Conservation (phyloP, 2,797 vertebrate genomes). For the Pipistrellus kuhlii region DNA sequence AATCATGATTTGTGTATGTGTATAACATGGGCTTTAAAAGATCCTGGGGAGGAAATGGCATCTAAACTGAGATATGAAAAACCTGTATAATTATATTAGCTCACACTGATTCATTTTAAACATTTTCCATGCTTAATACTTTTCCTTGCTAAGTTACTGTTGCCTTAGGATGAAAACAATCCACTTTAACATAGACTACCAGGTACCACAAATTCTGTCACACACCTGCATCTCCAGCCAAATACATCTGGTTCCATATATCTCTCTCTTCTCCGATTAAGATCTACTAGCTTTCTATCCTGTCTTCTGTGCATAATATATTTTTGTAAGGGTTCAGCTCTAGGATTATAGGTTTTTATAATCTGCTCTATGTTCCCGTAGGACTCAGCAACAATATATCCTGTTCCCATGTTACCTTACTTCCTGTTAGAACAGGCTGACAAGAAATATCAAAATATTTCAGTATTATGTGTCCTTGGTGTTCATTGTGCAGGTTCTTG, state of each 20-base stretch:
- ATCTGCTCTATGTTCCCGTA: fast-evolving
- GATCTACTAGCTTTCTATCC: neutral
- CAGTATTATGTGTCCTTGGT: too few relatives aligned
- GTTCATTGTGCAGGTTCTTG: too few relatives aligned
- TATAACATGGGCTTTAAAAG: neutral
- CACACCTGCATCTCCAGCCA: neutral
- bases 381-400: too few relatives aligned
- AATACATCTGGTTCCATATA: neutral
- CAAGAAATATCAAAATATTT: too few relatives aligned
- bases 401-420: too few relatives aligned
- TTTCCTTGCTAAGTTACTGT: neutral
- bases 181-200: neutral
- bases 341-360: neutral
- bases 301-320: neutral
- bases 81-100: neutral
- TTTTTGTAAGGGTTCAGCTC: neutral
- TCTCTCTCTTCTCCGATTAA: neutral
- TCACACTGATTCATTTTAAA: neutral
- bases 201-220: neutral
- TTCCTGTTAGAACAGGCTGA: too few relatives aligned
- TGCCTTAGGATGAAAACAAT: neutral
- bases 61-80: neutral
- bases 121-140: neutral
- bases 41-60: fast-evolving
- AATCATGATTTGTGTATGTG: neutral